phyloP scores from a whole-genome alignment of 2,113 vertebrate species.

The Pangasianodon gigas region DNA sequence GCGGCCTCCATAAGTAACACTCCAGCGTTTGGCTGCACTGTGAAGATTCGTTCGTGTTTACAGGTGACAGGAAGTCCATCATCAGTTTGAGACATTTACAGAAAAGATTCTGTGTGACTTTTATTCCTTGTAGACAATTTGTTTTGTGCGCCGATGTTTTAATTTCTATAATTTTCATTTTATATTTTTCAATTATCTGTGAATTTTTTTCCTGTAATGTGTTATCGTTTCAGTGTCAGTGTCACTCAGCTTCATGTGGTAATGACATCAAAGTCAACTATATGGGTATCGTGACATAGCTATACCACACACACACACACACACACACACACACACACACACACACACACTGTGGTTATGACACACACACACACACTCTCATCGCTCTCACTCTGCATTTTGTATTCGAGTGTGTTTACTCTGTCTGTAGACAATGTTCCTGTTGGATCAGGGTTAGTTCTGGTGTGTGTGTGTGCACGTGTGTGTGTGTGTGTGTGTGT shows the following conservation, averaged over 20 bases:
- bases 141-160: not conserved
- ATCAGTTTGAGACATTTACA: not conserved
- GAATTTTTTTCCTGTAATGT: not conserved
- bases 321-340: not conserved
- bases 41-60: not conserved
- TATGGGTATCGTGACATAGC: not conserved
- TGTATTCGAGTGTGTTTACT: not conserved
- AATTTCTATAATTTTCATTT: not conserved
- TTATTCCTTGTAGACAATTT: not conserved
- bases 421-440: not conserved
- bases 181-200: not conserved
- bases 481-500: constrained; percentile 28
- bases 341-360: not conserved
- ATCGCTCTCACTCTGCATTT: not conserved
- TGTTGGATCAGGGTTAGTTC: not conserved
- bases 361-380: not conserved
- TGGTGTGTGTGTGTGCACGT: not conserved
- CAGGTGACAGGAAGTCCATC: not conserved
- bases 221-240: not conserved
- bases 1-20: too few relatives aligned
- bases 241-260: not conserved
- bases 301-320: not conserved
- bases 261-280: not conserved
- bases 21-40: not conserved
- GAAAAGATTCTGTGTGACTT: not conserved